Evolutionary conservation across 2,888 invertebrate species (phyloP).

Genomic region (Callimorpha dominula): DNA sequence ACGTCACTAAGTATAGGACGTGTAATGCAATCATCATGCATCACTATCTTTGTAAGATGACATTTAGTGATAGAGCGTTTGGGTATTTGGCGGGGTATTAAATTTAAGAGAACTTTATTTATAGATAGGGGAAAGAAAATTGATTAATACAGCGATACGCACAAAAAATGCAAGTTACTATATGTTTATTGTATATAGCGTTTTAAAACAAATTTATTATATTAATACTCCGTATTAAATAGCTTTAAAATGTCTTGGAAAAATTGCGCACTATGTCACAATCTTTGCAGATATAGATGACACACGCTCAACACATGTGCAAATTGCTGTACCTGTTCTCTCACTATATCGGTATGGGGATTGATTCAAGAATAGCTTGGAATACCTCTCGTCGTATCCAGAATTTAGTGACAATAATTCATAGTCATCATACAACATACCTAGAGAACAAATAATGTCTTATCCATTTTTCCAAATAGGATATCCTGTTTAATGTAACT

Average conservation of each 20-base stretch:
- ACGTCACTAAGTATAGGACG: background rate
- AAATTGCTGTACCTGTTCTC: background rate
- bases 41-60: background rate
- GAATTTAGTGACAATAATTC: background rate
- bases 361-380: too few relatives aligned
- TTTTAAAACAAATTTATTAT: conserved; percentile 1
- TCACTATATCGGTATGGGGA: background rate
- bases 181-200: conserved; percentile 4
- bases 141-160: conserved; percentile 1
- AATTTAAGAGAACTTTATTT: background rate
- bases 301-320: conserved; percentile 3
- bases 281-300: background rate
- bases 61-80: background rate
- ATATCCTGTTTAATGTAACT: too few relatives aligned
- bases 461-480: background rate
- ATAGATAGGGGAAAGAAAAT: background rate
- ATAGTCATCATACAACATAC: background rate
- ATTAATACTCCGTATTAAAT: conserved; percentile 18
- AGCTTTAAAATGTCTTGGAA: conserved; percentile 17
- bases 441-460: background rate
- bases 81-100: background rate
- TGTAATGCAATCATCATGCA: background rate
- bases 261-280: conserved; percentile 8
- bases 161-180: background rate
- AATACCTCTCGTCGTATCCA: background rate